These are phyloP conservation scores for Prorops nasuta DNA, from an alignment of 1,140 invertebrate species.

Conservation along the genomic window DNA sequence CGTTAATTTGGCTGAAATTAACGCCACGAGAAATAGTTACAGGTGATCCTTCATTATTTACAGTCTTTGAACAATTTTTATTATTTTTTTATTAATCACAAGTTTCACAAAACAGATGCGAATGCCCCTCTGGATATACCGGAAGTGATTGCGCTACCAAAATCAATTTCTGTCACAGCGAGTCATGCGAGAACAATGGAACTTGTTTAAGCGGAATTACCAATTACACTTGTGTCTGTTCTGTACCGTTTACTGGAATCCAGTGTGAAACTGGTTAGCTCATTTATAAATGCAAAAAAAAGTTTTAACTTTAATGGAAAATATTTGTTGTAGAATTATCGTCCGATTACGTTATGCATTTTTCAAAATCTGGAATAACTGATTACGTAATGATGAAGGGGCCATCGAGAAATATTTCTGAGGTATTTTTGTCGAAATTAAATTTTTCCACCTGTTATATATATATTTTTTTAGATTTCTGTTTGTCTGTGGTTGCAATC, in stretches of 20 bases:
- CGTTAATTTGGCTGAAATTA: constrained; percentile 46
- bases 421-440: constrained; percentile 35
- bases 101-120: no score
- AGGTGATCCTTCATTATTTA: constrained; percentile 24
- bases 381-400: constrained; percentile 58
- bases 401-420: constrained; percentile 41
- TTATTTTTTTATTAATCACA: no score
- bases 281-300: not conserved
- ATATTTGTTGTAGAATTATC: constrained; percentile 39
- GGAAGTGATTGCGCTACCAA: constrained; percentile 50
- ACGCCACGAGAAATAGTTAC: constrained; percentile 46
- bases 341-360: constrained; percentile 58
- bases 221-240: constrained; percentile 49
- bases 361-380: constrained; percentile 56
- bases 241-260: constrained; percentile 41
- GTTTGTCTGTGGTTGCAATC: constrained; percentile 70
- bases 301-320: constrained; percentile 3
- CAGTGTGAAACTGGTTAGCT: constrained; percentile 48
- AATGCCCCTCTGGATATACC: constrained; percentile 57
- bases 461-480: constrained; percentile 52
- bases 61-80: not conserved
- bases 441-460: not conserved
- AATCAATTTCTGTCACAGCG: constrained; percentile 60
- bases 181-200: constrained; percentile 57
- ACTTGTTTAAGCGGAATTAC: constrained; percentile 52